phyloP scores from a whole-genome alignment of 2,888 invertebrate species.

The Conistra vaccinii region DNA sequence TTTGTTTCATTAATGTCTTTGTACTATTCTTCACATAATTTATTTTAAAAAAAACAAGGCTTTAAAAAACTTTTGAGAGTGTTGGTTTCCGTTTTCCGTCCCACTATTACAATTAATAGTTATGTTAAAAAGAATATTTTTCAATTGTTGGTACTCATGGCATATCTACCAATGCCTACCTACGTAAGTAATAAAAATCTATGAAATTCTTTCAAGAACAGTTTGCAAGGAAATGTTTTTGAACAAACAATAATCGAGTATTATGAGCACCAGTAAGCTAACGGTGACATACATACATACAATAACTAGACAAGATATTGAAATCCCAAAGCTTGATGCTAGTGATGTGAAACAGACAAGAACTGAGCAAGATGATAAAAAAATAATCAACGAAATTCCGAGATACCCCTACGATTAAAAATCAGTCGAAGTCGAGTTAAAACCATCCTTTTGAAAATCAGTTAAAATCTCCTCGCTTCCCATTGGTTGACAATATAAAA shows the following conservation, averaged over 20 bases:
- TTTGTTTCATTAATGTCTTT: too few relatives aligned
- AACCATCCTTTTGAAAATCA: not conserved
- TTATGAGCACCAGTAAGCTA: slow-evolving; percentile 37
- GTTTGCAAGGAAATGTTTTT: not conserved
- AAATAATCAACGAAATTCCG: not conserved
- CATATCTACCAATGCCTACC: not conserved
- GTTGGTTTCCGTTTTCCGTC: too few relatives aligned
- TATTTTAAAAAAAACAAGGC: too few relatives aligned
- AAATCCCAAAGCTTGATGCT: slow-evolving; percentile 64
- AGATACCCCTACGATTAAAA: not conserved
- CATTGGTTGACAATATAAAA: not conserved
- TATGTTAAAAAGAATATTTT: not conserved
- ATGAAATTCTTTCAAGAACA: not conserved
- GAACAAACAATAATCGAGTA: slow-evolving; percentile 45
- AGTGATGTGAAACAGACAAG: slow-evolving; percentile 44
- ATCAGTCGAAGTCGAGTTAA: not conserved
- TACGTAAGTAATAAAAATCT: not conserved
- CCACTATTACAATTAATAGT: too few relatives aligned
- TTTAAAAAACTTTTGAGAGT: too few relatives aligned
- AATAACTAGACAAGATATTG: slow-evolving; percentile 68
- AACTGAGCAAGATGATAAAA: not conserved
- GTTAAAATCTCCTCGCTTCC: not conserved
- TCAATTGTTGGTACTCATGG: not conserved
- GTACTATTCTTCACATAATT: too few relatives aligned
- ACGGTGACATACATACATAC: slow-evolving; percentile 4